Evolutionary conservation across 2,113 vertebrate species (phyloP), one percentile per base, ranked within the genome.

Genomic region (Chaetops frenatus): DNA sequence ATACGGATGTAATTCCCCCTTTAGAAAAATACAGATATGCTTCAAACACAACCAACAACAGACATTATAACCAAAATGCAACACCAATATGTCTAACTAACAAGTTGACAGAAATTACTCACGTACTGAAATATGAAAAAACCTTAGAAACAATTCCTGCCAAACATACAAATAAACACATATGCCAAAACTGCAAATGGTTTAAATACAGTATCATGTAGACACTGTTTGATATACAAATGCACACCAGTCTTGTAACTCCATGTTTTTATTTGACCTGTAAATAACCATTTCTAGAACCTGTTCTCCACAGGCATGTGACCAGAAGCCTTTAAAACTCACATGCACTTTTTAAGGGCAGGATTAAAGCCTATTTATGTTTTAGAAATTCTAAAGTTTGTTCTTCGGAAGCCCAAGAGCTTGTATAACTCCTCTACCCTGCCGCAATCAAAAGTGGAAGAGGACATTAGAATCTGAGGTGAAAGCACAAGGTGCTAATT

Each of bases 91-190:
- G 47, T 56, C 86, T 64, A 91, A 81, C 64, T 31, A 94, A 65
- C 31, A 84, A 69, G 60, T 87, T 53, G 27, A 87, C 50, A 87
- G 74, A 92, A 76, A 87, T 11, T 0, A 87, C 67, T 89, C 73
- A 79, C 76, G 92, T 81, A n/a, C 57, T 69, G 45, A 74, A 89
- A 92, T 22, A 60, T 35, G 13, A 86, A 82, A 88, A 89, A 73
- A 38, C 5, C 61, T 87, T 69, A 69, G 42, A 86, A 95, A 92
- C 10, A 65, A 95, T 70, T 91, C 73, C 66, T 95, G 91, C 62
- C 84, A 94, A 96, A 87, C 31, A 74, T 8, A 87, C 61, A 95
- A 94, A 92, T 22, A 91, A 88, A 91, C 66, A 94, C 70, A 92
- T 35, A 85, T 90, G 89, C 58, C 71, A 85, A 89, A 92, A 54